A percentile compares a stretch with the other conserved stretches of the same genome.
These are phyloP conservation scores for Triplophysa bombifrons DNA, from an alignment of 2,797 vertebrate genomes.

Conservation along the genomic window DNA sequence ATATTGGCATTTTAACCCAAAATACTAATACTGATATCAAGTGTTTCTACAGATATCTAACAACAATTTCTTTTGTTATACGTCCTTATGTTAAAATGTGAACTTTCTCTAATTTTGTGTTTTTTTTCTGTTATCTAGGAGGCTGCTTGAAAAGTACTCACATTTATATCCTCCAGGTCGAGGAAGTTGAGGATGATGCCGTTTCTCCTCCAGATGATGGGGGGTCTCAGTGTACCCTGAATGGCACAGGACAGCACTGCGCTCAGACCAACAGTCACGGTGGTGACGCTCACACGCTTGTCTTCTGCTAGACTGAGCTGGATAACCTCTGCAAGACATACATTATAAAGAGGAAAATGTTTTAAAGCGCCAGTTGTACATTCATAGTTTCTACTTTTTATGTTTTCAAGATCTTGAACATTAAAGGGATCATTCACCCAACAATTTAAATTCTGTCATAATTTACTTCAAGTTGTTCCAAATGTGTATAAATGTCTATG, in stretches of 20 bases:
- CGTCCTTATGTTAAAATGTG: background rate
- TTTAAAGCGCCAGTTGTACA: background rate
- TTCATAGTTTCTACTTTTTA: too few species aligned
- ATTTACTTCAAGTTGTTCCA: too few species aligned
- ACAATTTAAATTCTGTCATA: too few species aligned
- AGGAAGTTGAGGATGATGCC: slow-evolving; percentile 89
- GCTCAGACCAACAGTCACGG: slow-evolving; percentile 91
- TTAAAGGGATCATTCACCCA: too few species aligned
- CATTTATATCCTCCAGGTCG: slow-evolving; percentile 93
- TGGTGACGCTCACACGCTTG: slow-evolving; percentile 80
- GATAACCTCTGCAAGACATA: slow-evolving; percentile 84
- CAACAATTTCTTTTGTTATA: background rate
- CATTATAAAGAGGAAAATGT: background rate
- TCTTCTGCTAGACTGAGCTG: slow-evolving; percentile 86
- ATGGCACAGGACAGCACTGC: slow-evolving; percentile 87
- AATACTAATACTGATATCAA: too few species aligned
- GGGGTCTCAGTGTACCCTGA: slow-evolving; percentile 85
- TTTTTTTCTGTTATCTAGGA: background rate
- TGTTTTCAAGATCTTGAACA: too few species aligned
- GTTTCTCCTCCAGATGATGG: slow-evolving; percentile 93
- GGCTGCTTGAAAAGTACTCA: slow-evolving; percentile 69
- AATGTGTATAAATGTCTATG: too few species aligned
- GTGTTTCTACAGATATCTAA: too few species aligned
- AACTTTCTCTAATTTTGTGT: background rate
- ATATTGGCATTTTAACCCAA: too few species aligned